phyloP scores from a whole-genome alignment of 2,888 invertebrate species.

The Hydropsyche betteni region DNA sequence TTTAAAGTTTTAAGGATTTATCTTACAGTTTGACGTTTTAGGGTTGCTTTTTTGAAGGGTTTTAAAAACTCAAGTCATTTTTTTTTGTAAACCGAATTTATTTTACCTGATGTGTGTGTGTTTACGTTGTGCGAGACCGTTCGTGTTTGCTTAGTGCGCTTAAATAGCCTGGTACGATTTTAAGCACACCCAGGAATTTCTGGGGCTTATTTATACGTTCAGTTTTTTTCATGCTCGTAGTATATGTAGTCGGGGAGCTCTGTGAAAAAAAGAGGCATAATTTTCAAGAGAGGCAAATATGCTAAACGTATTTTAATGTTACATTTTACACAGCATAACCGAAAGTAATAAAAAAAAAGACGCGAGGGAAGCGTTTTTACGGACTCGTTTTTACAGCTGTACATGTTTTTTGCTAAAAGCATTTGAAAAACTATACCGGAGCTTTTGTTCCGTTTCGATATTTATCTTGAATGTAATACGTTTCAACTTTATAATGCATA shows the following conservation, averaged over 20 bases:
- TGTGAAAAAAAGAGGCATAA: conserved; percentile 5
- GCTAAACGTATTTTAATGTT: conserved; percentile 20
- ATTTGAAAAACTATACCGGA: too few relatives aligned
- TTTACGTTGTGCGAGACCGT: conserved; percentile 43
- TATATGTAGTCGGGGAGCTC: background rate
- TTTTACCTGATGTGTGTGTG: conserved; percentile 27
- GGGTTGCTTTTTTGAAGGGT: conserved; percentile 10
- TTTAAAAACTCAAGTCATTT: background rate
- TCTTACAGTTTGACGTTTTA: too few relatives aligned
- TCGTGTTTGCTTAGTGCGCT: conserved; percentile 43
- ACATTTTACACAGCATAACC: background rate
- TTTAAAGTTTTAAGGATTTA: too few relatives aligned
- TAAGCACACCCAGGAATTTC: conserved; percentile 46
- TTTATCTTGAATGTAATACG: too few relatives aligned
- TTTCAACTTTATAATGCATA: too few relatives aligned
- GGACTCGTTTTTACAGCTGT: too few relatives aligned
- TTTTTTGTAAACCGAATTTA: background rate
- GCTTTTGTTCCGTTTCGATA: too few relatives aligned
- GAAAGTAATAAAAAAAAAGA: too few relatives aligned
- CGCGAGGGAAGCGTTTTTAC: too few relatives aligned
- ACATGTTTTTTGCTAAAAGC: too few relatives aligned
- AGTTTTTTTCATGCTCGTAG: background rate
- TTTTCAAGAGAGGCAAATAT: background rate
- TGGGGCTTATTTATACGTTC: conserved; percentile 37
- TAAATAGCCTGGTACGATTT: conserved; percentile 45